These are phyloP conservation scores for Hydriomena furcata DNA, from an alignment of 2,888 invertebrate genomes.

Conservation along the genomic window DNA sequence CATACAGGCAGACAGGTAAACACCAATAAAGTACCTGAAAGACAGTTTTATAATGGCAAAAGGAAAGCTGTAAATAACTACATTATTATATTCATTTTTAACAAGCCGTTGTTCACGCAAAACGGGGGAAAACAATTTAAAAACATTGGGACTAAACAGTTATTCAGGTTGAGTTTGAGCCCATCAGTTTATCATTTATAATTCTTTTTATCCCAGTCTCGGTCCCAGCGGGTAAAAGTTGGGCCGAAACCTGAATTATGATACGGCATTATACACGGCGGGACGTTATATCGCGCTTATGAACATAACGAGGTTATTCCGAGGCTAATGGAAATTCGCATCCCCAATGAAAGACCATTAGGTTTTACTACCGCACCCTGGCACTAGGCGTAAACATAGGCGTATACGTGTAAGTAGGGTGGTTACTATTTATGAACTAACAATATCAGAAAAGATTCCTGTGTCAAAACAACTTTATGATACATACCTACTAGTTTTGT, in stretches of 20 bases:
- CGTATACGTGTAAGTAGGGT: conserved; percentile 2
- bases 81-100: no score
- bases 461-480: neutral
- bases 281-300: conserved; percentile 29
- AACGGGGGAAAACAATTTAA: no score
- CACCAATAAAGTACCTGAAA: no score
- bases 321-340: conserved; percentile 43
- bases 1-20: no score
- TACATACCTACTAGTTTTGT: no score
- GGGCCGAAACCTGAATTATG: conserved; percentile 5
- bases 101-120: no score
- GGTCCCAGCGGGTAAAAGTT: conserved; percentile 16
- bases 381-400: conserved; percentile 36
- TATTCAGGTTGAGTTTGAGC: neutral
- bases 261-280: conserved; percentile 18
- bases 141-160: neutral
- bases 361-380: conserved; percentile 41
- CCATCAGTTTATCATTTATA: conserved; percentile 4
- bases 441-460: neutral
- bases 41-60: no score
- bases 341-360: conserved; percentile 38
- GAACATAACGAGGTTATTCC: conserved; percentile 34
- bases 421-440: neutral
- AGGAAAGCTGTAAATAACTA: no score
- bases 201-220: conserved; percentile 14